Conservation (phyloP, 2,113 vertebrate species). For the Rhegmatorhina hoffmannsi region DNA sequence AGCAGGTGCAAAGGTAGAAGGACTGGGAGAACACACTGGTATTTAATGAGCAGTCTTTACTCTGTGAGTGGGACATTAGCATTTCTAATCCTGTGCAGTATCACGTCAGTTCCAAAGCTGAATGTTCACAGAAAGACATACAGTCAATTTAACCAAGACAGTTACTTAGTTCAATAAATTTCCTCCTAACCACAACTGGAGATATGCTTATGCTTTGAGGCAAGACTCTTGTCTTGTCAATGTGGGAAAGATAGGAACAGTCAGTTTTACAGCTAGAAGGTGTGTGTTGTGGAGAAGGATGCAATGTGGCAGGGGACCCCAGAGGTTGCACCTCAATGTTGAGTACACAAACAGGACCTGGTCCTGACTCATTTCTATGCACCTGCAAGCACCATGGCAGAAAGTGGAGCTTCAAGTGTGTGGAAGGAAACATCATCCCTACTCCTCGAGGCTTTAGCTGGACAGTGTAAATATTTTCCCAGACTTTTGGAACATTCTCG, state of each 20-base stretch:
- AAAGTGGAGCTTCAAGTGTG: not conserved
- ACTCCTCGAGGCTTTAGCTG: not conserved
- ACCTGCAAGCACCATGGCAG: not conserved
- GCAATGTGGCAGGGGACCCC: not conserved
- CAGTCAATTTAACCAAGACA: not conserved
- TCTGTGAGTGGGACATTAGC: not conserved
- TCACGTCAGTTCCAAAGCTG: not conserved
- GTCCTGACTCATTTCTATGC: accelerated
- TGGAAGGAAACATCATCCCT: not conserved
- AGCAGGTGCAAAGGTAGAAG: not conserved
- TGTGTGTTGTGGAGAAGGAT: not conserved
- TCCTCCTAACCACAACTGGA: not conserved
- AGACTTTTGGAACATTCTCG: not conserved
- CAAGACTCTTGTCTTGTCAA: not conserved
- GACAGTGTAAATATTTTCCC: not conserved
- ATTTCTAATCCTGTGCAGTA: not conserved
- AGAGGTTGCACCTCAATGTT: accelerated
- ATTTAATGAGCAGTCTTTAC: not conserved
- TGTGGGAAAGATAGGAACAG: not conserved
- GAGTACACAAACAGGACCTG: not conserved
- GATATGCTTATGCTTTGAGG: not conserved
- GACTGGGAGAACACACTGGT: not conserved
- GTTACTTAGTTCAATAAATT: not conserved
- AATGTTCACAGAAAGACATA: not conserved
- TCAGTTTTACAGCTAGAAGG: not conserved